phyloP scores from a whole-genome alignment of 2,113 vertebrate species.

The Collichthys lucidus region DNA sequence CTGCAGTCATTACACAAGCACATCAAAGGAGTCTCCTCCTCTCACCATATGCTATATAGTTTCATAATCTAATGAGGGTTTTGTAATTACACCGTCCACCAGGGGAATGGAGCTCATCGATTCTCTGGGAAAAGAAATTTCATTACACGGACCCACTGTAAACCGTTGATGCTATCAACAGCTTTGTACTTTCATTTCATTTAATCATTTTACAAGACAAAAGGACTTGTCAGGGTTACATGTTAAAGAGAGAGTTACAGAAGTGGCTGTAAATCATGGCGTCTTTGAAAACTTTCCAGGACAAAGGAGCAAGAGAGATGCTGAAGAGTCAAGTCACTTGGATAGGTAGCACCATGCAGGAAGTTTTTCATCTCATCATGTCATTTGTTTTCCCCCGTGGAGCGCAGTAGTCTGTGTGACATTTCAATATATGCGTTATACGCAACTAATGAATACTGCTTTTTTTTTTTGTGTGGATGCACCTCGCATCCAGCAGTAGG shows the following conservation, averaged over 20 bases:
- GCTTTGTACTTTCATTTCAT: constrained; percentile 60
- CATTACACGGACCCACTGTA: constrained; percentile 55
- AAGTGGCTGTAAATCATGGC: constrained; percentile 21
- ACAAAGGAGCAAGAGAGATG: not conserved
- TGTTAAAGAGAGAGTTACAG: constrained; percentile 16
- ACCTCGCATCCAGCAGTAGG: not conserved
- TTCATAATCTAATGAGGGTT: constrained; percentile 79
- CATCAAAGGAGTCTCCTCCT: constrained; percentile 71
- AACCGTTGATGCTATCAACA: constrained; percentile 55
- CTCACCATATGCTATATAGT: constrained; percentile 71
- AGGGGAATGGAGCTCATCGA: constrained; percentile 66
- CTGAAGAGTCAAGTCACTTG: not conserved
- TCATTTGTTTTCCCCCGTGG: constrained; percentile 23
- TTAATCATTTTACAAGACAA: constrained; percentile 65
- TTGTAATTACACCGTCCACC: constrained; percentile 77
- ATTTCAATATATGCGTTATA: constrained; percentile 18
- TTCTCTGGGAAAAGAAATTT: constrained; percentile 74
- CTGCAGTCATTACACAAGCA: constrained; percentile 70
- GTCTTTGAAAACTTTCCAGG: constrained; percentile 22
- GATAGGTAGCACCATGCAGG: not conserved
- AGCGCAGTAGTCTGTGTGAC: constrained; percentile 20
- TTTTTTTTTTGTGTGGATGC: constrained; percentile 15
- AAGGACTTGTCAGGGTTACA: constrained; percentile 52
- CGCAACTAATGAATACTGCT: constrained; percentile 39
- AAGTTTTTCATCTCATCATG: constrained; percentile 23